Evolutionary conservation across 2,113 vertebrate species (phyloP), one percentile per base, ranked within the genome.

Genomic region (Brachirus orientalis): DNA sequence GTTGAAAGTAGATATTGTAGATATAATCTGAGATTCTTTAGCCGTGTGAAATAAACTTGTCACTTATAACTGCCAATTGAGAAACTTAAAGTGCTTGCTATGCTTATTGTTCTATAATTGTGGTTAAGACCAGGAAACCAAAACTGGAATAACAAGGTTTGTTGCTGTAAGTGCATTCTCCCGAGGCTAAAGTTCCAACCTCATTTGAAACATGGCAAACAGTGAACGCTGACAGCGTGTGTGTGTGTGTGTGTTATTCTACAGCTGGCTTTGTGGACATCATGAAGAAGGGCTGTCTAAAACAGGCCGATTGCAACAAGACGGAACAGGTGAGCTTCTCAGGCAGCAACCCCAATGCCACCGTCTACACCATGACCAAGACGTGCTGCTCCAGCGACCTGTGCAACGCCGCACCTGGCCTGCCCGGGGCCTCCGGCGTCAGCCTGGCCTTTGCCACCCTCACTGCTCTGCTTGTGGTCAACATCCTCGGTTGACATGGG

Each of bases 321-420:
- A 92, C 88, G 3, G 0, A 0, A 0, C 0, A 20, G 0, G 3
- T 20, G 9, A 5, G 0, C 4, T 19, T 86, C n/a, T 45, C 73
- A 0, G 0, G 0, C 3, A 2, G 0, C 52, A 0, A 0, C 22
- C 2, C 12, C n/a, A 90, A 86, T 69, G 2, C 9, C 18, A 75
- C 69, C 0, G 0, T 86, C 8, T 93, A 88, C 85, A 0, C 0
- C 0, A 36, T 93, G n/a, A 84, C n/a, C 12, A 92, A 76, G 58
- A 91, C 75, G 0, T 94, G 94, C 86, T 95, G 94, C 61, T 0
- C 1, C 22, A 41, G 37, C 0, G 60, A 94, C 72, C 83, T 94
- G 63, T 95, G 93, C 80, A 95, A 95, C 53, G 41, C 61, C 0
- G 92, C 90, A 0, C 79, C 87, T 0, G 71, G 41, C 1, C 71